phyloP scores from a whole-genome alignment of 1,140 invertebrate species.

The Chironomus tepperi region DNA sequence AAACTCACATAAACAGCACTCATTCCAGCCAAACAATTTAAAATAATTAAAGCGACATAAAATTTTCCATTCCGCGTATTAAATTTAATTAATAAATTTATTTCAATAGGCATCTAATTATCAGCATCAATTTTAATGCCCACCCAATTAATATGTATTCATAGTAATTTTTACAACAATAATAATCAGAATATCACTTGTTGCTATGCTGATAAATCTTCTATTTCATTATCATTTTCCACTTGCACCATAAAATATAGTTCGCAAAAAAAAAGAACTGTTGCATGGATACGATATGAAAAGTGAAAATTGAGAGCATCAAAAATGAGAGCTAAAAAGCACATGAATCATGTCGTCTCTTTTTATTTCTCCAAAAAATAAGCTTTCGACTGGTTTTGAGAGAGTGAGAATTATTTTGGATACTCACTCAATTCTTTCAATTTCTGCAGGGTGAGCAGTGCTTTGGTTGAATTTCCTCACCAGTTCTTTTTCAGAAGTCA shows the following conservation, averaged over 20 bases:
- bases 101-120: too few species aligned
- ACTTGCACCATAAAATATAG: background rate
- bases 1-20: too few species aligned
- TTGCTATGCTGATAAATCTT: constrained; percentile 2
- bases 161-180: too few species aligned
- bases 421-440: background rate
- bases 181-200: background rate
- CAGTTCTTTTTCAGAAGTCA: background rate
- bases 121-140: too few species aligned
- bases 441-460: background rate
- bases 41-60: too few species aligned
- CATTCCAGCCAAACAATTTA: too few species aligned
- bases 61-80: too few species aligned
- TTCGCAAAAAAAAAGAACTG: background rate
- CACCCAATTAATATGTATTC: too few species aligned
- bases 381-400: background rate
- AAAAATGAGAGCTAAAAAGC: background rate
- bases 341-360: background rate
- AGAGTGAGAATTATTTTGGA: background rate
- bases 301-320: background rate
- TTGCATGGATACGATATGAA: background rate
- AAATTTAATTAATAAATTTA: too few species aligned
- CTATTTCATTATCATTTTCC: background rate
- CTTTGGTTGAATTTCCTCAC: background rate
- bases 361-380: background rate